These are phyloP conservation scores for Piprites chloris DNA, from an alignment of 2,113 vertebrate species.

Conservation along the genomic window DNA sequence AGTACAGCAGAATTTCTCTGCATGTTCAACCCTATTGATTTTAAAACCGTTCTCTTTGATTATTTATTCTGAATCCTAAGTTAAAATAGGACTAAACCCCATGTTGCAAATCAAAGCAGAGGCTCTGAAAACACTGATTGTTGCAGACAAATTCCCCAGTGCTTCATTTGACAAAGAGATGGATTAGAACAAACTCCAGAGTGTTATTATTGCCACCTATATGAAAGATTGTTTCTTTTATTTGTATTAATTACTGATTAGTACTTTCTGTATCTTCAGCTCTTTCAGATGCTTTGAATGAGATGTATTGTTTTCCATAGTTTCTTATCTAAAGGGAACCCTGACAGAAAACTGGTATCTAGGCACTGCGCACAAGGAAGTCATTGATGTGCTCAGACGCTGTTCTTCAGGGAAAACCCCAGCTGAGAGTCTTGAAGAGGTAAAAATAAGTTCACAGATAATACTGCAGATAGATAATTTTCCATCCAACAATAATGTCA, in stretches of 20 bases:
- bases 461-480: neutral
- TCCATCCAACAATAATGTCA: neutral
- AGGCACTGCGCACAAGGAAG: neutral
- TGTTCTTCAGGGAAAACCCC: neutral
- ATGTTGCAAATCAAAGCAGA: constrained; percentile 47
- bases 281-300: constrained; percentile 28
- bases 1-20: neutral
- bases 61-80: constrained; percentile 4
- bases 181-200: constrained; percentile 62
- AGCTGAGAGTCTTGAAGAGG: neutral
- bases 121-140: constrained; percentile 43
- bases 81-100: constrained; percentile 1
- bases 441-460: neutral
- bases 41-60: constrained; percentile 8
- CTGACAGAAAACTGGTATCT: constrained; percentile 17
- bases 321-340: neutral
- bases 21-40: neutral
- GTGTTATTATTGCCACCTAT: constrained; percentile 67
- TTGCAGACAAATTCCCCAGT: constrained; percentile 52
- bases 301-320: constrained; percentile 2
- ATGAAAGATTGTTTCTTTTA: constrained; percentile 69
- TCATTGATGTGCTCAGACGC: neutral
- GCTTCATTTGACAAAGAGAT: constrained; percentile 67
- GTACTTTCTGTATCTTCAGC: constrained; percentile 42
- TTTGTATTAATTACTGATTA: constrained; percentile 74